phyloP scores from a whole-genome alignment of 2,113 vertebrate genomes.

The Ageneiosus marmoratus region DNA sequence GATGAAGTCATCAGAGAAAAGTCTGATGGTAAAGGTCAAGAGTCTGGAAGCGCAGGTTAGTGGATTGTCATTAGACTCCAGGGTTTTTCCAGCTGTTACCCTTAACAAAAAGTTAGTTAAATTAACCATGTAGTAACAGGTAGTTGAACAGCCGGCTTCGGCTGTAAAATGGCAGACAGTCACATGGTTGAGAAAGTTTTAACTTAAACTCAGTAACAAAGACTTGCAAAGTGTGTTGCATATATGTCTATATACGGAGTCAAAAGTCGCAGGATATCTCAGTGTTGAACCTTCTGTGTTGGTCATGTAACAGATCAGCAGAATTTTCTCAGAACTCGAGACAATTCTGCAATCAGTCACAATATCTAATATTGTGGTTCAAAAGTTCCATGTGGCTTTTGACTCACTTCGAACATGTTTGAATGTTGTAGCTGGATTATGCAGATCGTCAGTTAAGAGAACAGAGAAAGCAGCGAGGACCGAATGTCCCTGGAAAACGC shows the following conservation, averaged over 20 bases:
- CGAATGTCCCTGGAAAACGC: constrained; percentile 62
- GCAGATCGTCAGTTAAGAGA: constrained; percentile 78
- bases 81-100: neutral
- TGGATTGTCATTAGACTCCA: neutral
- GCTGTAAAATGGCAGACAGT: neutral
- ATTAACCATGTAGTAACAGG: neutral
- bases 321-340: too few species aligned
- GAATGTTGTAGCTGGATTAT: constrained; percentile 79
- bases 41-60: constrained; percentile 85
- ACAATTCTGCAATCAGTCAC: too few species aligned
- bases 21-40: constrained; percentile 71
- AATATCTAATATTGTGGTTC: too few species aligned
- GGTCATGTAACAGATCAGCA: too few species aligned
- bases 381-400: too few species aligned
- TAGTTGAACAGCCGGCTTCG: neutral
- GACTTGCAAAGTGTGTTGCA: too few species aligned
- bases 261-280: too few species aligned
- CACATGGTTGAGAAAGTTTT: too few species aligned
- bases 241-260: too few species aligned
- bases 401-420: too few species aligned
- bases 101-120: neutral
- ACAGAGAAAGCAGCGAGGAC: constrained; percentile 66
- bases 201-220: too few species aligned
- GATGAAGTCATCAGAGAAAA: constrained; percentile 70
- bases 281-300: too few species aligned